A percentile compares a stretch with the other conserved stretches of the same genome.
Conservation (phyloP, 2,797 vertebrate genomes). For the Platalea minor region DNA sequence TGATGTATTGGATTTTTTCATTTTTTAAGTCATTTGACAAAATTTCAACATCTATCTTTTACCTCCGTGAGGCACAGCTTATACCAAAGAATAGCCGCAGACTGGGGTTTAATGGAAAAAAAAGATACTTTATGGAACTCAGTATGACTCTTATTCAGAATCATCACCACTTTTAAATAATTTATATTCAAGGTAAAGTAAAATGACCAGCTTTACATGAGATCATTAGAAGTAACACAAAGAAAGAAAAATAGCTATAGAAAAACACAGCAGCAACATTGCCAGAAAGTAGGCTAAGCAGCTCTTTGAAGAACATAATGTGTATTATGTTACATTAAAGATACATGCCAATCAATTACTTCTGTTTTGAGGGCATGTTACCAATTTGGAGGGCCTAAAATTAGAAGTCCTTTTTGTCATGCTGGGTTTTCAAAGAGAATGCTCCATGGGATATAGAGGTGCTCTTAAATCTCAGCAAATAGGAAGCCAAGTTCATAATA, state of each 20-base stretch:
- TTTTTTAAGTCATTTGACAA: neutral
- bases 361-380: neutral
- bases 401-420: neutral
- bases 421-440: neutral
- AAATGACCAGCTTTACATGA: conserved; percentile 8
- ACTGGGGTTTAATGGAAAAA: neutral
- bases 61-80: neutral
- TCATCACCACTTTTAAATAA: neutral
- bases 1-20: neutral
- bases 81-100: neutral
- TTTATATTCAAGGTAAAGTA: neutral
- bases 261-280: conserved; percentile 5
- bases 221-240: conserved; percentile 11
- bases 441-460: neutral
- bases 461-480: neutral
- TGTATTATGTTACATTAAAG: neutral
- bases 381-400: neutral
- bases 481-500: neutral
- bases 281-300: conserved; percentile 10
- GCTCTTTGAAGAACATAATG: conserved; percentile 15
- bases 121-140: neutral
- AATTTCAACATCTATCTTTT: neutral
- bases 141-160: conserved; percentile 2
- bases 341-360: neutral
- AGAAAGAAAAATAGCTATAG: conserved; percentile 33